Percentiles rank a stretch among this genome's conserved stretches.
These are phyloP conservation scores for Rutpela maculata DNA, from an alignment of 2,888 invertebrate genomes.

Conservation along the genomic window DNA sequence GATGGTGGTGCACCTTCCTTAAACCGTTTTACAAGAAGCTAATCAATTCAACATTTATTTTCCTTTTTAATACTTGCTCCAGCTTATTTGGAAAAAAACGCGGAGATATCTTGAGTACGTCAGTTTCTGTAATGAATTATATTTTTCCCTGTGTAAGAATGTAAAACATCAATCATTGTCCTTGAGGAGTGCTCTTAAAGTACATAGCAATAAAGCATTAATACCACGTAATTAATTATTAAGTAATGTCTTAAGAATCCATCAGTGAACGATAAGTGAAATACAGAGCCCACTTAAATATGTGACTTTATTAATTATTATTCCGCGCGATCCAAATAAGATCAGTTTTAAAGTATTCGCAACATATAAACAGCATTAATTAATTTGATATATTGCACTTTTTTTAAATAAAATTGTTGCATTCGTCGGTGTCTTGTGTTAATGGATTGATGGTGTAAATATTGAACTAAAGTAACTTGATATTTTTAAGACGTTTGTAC, in stretches of 20 bases:
- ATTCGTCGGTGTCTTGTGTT: neutral
- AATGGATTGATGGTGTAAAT: no score
- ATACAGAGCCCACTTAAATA: conserved; percentile 47
- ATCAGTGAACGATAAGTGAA: conserved; percentile 49
- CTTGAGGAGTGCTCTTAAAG: conserved; percentile 50
- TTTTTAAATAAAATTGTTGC: conserved; percentile 2
- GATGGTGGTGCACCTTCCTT: conserved; percentile 4
- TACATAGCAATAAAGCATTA: conserved; percentile 45
- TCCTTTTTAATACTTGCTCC: conserved; percentile 15
- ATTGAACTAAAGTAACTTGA: neutral
- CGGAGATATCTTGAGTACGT: conserved; percentile 39
- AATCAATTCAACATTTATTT: neutral
- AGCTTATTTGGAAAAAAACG: conserved; percentile 36
- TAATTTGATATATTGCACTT: conserved; percentile 45
- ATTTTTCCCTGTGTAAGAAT: conserved; percentile 51
- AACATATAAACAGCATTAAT: conserved; percentile 42
- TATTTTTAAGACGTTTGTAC: no score
- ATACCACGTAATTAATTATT: conserved; percentile 53
- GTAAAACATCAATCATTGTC: conserved; percentile 60
- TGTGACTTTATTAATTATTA: conserved; percentile 59
- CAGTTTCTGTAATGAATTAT: conserved; percentile 57
- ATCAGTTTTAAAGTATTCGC: conserved; percentile 38
- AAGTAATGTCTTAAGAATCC: conserved; percentile 44
- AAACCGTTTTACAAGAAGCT: conserved; percentile 2
- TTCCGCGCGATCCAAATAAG: conserved; percentile 48